Evolutionary conservation across 2,888 invertebrate genomes (phyloP), one percentile per base, ranked within the genome.

Genomic region (Drosophila anceps): DNA sequence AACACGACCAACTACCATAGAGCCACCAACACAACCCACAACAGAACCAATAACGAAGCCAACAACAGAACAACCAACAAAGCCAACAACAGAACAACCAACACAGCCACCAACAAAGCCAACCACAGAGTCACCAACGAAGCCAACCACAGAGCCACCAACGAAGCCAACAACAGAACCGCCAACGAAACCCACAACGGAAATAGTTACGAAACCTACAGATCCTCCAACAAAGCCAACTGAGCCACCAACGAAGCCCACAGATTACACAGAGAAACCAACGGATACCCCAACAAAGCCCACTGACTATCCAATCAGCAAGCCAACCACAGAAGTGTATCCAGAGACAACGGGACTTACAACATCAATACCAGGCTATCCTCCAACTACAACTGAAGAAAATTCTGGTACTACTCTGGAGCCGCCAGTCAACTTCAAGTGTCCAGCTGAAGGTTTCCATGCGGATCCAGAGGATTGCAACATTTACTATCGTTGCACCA

Each of bases 401-500:
- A 76, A 61, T 44, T 65, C 82, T 39, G 71, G 62, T 29, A 84
- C 82, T 5, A 85, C 81, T 7, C 50, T 65, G 20, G 81, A 84
- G 31, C 84, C 90, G 3, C 57, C 66, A 39, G 75, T 87, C 4
- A 91, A 89, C 65, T 85, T 90, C 50, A 81, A 80, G 43, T 94
- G 94, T 68, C 84, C 79, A 0, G 59, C 76, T 3, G 94, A 93
- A 77, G 94, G 94, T 41, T 94, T 93, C 84, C 87, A 93, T 69
- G 90, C 92, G 0, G 93, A 94, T 90, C 88, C 91, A 1, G 75
- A 92, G 5, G 93, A 95, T 76, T 95, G 95, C 77, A 94, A 92
- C 64, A 95, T 94, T 76, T 95, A 95, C 90, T 94, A 94, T 73
- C 93, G 95, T 50, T 95, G 95, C 77, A 93, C 81, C 4, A 84